Conservation (phyloP, 1,140 invertebrate species). For the Copidosoma floridanum region DNA sequence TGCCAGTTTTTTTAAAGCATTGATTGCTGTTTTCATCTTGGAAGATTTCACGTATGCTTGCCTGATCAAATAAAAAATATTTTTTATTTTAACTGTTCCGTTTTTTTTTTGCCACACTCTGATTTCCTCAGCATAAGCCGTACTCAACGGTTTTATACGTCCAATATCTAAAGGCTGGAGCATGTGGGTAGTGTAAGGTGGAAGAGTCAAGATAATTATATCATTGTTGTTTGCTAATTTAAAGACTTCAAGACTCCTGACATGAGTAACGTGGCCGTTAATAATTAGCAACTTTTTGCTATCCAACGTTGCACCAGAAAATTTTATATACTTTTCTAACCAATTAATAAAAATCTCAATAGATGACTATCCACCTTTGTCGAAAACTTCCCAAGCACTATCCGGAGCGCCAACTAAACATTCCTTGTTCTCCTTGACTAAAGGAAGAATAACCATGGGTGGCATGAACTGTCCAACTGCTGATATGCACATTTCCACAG, state of each 20-base stretch:
- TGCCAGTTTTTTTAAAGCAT: background rate
- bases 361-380: conserved; percentile 4
- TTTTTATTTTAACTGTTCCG: background rate
- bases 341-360: conserved; percentile 25
- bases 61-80: background rate
- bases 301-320: conserved; percentile 28
- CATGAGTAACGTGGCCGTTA: conserved; percentile 32
- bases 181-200: conserved; percentile 45
- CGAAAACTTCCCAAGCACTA: background rate
- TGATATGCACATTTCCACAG: conserved; percentile 37
- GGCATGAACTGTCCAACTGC: conserved; percentile 40
- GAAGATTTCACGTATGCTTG: background rate
- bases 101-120: background rate
- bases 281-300: conserved; percentile 38
- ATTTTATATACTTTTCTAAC: conserved; percentile 39
- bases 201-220: conserved; percentile 41
- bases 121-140: conserved; percentile 45
- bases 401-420: background rate
- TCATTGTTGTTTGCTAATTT: conserved; percentile 38
- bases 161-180: conserved; percentile 48
- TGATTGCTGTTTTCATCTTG: background rate
- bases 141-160: conserved; percentile 42
- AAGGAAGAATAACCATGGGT: conserved; percentile 33
- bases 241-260: conserved; percentile 35
- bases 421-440: conserved; percentile 30